These are phyloP conservation scores for Bothrops alternatus DNA, from an alignment of 2,797 vertebrate species.

Conservation along the genomic window DNA sequence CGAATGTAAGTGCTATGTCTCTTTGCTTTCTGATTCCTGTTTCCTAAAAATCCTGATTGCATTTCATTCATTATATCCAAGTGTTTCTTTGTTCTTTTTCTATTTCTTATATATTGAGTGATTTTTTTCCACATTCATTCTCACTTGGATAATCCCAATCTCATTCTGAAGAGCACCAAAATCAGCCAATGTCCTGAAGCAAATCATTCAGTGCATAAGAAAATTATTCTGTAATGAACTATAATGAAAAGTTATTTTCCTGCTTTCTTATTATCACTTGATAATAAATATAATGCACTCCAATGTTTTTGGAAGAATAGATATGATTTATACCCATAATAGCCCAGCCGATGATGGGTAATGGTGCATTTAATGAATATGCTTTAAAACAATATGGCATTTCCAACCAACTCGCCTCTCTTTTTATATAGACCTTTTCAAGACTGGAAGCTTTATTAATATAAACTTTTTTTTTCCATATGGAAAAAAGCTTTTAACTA, in stretches of 20 bases:
- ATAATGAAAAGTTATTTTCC: slow-evolving; percentile 14
- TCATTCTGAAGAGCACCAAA: slow-evolving; percentile 23
- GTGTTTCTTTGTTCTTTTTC: slow-evolving; percentile 7
- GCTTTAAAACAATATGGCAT: neutral
- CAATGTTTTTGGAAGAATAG: neutral
- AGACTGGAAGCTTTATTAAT: neutral
- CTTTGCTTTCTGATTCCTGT: slow-evolving; percentile 7
- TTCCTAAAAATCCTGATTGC: slow-evolving; percentile 18
- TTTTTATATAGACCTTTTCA: neutral
- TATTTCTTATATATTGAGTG: neutral
- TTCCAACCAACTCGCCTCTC: neutral
- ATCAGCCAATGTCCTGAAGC: slow-evolving; percentile 12
- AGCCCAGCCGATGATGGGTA: neutral
- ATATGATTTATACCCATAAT: neutral
- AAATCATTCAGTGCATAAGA: slow-evolving; percentile 13
- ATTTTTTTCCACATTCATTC: slow-evolving; percentile 8
- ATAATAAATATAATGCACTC: neutral
- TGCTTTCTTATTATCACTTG: neutral
- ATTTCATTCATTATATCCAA: slow-evolving; percentile 1
- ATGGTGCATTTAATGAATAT: neutral
- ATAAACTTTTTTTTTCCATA: neutral
- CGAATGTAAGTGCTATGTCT: slow-evolving; percentile 81
- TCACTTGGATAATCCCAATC: slow-evolving; percentile 7
- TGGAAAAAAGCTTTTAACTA: neutral
- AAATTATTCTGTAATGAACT: neutral